Base-by-base conservation (phyloP, 2,113 vertebrate species). In the Osmerus mordax region DNA sequence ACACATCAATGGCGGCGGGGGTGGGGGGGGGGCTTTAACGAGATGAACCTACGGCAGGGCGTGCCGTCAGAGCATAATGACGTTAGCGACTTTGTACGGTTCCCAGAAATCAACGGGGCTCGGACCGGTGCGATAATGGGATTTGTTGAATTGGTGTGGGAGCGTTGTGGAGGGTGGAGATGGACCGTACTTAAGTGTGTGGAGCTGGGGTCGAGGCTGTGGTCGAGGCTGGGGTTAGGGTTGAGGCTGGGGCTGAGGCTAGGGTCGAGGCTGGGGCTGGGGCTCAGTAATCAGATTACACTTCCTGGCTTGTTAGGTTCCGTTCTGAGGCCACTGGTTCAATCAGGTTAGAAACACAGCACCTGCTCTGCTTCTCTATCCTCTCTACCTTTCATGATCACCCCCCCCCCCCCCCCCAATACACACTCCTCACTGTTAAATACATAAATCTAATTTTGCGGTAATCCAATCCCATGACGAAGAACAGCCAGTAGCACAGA, bases 301-400 rank as follows among this genome's bases (percentile, higher is more conserved):
- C 36, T 41, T 41, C 36, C 41, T 32, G 4, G 29, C 11, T 9
- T 65, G 3, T 51, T 15, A 29, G 23, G 19, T 51, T 52, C 58
- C 25, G 36, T 23, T 13, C 4, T 7, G 56, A 28, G 15, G 23
- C 23, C 23, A 2, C 64, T 81, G 83, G 86, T 88, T 81, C 88
- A 88, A 93, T 91, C 86, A 83, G 82, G 87, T 92, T 90, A 91
- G 59, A 76, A 56, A 73, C 61, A 67, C 85, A 79, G 76, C 80
- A 84, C 28, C 32, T 51, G 32, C n/a, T 65, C 63, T 63, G 67
- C 52, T 61, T 74, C 21, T 32, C 65, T 74, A 76, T 71, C 84
- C 68, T 52, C 78, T 77, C 78, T 70, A 32, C 16, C 19, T 66
- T 74, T 81, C 14, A 71, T 64, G 29, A 64, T n/a, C 32, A 55